These are phyloP conservation scores for Oscheius sp. DNA, from an alignment of 2,888 invertebrate species.

Conservation along the genomic window DNA sequence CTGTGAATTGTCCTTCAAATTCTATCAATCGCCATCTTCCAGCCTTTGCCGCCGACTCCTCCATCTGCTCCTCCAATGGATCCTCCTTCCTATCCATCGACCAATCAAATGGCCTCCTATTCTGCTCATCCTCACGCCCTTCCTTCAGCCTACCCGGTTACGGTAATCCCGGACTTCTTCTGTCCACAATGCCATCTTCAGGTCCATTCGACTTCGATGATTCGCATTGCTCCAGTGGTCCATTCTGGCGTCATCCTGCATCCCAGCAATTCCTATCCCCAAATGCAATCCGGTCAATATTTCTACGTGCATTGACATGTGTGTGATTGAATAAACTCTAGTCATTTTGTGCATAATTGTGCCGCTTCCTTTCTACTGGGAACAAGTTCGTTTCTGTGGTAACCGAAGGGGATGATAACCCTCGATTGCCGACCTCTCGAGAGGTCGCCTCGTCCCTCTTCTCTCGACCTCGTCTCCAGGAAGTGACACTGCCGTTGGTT, in stretches of 20 bases:
- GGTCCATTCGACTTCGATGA: background rate
- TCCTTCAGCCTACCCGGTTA: background rate
- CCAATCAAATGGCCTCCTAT: background rate
- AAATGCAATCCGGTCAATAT: background rate
- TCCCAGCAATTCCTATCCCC: background rate
- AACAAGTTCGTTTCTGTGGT: background rate
- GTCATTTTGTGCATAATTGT: background rate
- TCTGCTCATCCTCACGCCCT: background rate
- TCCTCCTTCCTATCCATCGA: background rate
- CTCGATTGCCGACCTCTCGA: background rate
- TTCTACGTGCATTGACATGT: background rate
- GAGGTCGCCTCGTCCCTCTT: no score
- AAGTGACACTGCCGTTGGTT: no score
- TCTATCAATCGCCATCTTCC: background rate
- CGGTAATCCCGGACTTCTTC: background rate
- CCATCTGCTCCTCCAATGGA: constrained; percentile 3
- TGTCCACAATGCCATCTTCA: background rate
- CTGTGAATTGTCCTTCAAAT: background rate
- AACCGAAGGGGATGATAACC: constrained; percentile 2
- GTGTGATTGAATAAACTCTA: background rate
- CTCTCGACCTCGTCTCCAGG: no score
- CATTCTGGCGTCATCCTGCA: background rate
- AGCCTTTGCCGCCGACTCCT: background rate
- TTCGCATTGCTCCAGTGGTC: background rate
- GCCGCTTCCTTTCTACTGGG: background rate